phyloP scores from a whole-genome alignment of 35 echinoderm and acorn worm genomes.

The Heliocidaris erythrogramma region DNA sequence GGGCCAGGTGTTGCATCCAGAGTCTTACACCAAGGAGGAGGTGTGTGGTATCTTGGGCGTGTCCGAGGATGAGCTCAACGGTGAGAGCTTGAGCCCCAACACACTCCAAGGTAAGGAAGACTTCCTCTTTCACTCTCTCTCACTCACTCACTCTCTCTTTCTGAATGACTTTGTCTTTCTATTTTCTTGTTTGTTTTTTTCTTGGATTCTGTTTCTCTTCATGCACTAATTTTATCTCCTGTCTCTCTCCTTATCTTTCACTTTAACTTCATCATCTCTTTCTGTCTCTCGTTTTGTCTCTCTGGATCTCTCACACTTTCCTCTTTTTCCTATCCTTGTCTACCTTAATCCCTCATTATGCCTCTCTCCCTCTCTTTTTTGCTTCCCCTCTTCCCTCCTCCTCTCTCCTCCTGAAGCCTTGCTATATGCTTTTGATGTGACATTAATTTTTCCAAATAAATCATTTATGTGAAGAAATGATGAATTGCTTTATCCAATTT shows the following conservation, averaged over 20 bases:
- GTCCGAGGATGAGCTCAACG: slow-evolving; percentile 77
- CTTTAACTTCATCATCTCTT: neutral
- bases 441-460: too few relatives aligned
- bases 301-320: too few relatives aligned
- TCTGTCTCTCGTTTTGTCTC: neutral
- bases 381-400: neutral
- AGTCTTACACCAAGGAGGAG: slow-evolving; percentile 81
- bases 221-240: neutral
- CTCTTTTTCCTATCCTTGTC: too few relatives aligned
- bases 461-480: too few relatives aligned
- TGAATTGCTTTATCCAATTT: too few relatives aligned
- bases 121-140: neutral
- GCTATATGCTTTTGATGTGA: too few relatives aligned
- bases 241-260: neutral
- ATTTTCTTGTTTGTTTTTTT: too few relatives aligned
- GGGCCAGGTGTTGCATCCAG: slow-evolving; percentile 58
- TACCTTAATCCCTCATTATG: too few relatives aligned
- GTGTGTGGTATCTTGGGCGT: slow-evolving; percentile 73
- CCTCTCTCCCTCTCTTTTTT: neutral
- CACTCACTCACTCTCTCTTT: neutral
- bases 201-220: neutral
- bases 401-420: too few relatives aligned
- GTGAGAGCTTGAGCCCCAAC: slow-evolving; percentile 78
- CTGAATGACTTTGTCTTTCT: neutral
- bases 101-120: slow-evolving; percentile 79